These are phyloP conservation scores for Erpornis zantholeuca DNA, from an alignment of 2,113 vertebrate genomes.

Conservation along the genomic window DNA sequence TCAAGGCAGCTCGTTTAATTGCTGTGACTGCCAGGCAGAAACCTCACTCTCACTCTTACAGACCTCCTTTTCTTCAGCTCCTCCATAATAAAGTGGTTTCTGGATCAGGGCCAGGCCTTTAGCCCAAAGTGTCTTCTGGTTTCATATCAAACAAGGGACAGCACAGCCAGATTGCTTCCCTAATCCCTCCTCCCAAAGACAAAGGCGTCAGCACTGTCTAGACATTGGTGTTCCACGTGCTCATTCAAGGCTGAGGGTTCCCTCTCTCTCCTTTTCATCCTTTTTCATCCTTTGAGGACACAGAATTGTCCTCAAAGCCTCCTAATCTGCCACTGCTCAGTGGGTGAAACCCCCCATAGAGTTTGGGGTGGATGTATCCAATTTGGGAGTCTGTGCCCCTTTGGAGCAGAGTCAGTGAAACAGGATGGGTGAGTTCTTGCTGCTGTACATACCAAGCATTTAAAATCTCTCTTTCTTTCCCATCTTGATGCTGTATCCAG, in stretches of 20 bases:
- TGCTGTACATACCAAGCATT: not conserved
- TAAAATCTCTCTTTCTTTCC: not conserved
- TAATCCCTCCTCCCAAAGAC: conserved; percentile 33
- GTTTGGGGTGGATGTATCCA: not conserved
- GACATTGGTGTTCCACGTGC: not conserved
- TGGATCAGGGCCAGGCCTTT: conserved; percentile 33
- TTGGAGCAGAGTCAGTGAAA: not conserved
- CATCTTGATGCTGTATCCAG: not conserved
- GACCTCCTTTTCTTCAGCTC: not conserved
- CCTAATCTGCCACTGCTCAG: not conserved
- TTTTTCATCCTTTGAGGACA: not conserved
- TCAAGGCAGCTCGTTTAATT: not conserved
- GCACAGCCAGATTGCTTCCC: not conserved
- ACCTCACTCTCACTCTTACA: not conserved
- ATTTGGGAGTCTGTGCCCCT: not conserved
- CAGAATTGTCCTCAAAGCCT: not conserved
- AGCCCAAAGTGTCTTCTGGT: not conserved
- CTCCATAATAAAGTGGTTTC: not conserved
- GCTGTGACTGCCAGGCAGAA: conserved; percentile 21
- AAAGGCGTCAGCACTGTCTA: conserved; percentile 9
- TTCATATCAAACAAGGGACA: not conserved
- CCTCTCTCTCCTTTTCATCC: not conserved
- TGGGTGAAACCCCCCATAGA: not conserved
- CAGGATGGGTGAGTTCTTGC: not conserved
- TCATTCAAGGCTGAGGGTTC: not conserved